These are phyloP conservation scores for Stenopsyche tienmushanensis DNA, from an alignment of 1,140 invertebrate species.

Conservation along the genomic window DNA sequence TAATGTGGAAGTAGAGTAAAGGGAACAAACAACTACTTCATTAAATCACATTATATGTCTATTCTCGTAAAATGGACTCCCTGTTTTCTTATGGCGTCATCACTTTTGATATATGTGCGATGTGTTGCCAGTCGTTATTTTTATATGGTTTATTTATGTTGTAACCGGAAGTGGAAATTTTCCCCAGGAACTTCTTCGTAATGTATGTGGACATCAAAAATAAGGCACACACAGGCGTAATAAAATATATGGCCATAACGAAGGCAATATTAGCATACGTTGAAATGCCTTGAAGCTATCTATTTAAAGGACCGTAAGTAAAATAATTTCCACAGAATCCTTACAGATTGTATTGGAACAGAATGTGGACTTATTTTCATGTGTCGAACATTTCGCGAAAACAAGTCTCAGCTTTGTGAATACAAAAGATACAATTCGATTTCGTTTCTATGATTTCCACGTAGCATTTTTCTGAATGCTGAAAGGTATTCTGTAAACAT, in stretches of 20 bases:
- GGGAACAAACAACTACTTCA: constrained; percentile 7
- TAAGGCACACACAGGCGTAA: neutral
- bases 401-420: no score
- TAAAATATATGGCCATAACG: neutral
- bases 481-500: neutral
- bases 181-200: neutral
- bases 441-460: neutral
- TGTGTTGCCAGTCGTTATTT: constrained; percentile 10
- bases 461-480: neutral
- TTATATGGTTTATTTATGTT: constrained; percentile 3
- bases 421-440: no score
- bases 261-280: neutral
- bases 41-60: constrained; percentile 11
- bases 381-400: neutral
- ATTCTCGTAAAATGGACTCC: constrained; percentile 5
- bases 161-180: constrained; percentile 9
- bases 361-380: neutral
- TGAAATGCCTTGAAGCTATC: neutral
- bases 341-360: no score
- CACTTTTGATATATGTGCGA: constrained; percentile 8
- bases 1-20: neutral
- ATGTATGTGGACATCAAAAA: neutral
- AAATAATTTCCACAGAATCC: no score
- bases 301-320: neutral
- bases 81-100: constrained; percentile 6